Base-by-base conservation (phyloP, 2,888 invertebrate genomes). In the Osmoderma eremita region DNA sequence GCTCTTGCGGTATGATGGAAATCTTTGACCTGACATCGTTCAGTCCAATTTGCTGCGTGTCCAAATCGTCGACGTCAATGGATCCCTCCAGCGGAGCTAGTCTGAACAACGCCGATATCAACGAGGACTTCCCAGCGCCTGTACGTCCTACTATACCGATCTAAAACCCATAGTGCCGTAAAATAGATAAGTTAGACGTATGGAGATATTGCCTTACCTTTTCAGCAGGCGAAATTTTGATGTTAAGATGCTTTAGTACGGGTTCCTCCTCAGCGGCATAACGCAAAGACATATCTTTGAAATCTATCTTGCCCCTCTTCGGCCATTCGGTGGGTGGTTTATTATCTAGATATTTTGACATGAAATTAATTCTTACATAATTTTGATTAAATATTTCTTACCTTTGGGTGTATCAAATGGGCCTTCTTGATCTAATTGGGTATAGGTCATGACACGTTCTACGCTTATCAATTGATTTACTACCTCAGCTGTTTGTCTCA, bases 121-220 rank as follows among this genome's bases (percentile, higher is more conserved):
- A 82, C 0, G 93, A 92, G 0, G 92, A 91, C 80, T 94, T 94
- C 30, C 94, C 95, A 4, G 94, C 94, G 1, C 95, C 95, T 0
- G 94, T 94, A 61, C 95, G 87, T 0, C 95, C 95, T 0, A 93
- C 93, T 67, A 94, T 91, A 36, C 93, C 94, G 49, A 93, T 86
- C 90, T 93, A 65, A 69, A 73, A 67, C 17, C n/a, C n/a, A n/a
- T 42, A 45, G n/a, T n/a, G n/a, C n/a, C n/a, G n/a, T n/a, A n/a
- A n/a, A n/a, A 2, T n/a, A 6, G 24, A 45, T 30, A 56, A 50
- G 61, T 10, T n/a, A n/a, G n/a, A n/a, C n/a, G n/a, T n/a, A n/a
- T n/a, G n/a, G n/a, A 56, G 58, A 3, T 17, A 20, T 8, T 15
- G 4, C 24, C 6, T 13, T 45, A 61, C 58, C 84, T 90, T 91